Percentiles rank a stretch among this genome's conserved stretches.
These are phyloP conservation scores for Alcedo atthis DNA, from an alignment of 2,797 vertebrate species.

Conservation along the genomic window DNA sequence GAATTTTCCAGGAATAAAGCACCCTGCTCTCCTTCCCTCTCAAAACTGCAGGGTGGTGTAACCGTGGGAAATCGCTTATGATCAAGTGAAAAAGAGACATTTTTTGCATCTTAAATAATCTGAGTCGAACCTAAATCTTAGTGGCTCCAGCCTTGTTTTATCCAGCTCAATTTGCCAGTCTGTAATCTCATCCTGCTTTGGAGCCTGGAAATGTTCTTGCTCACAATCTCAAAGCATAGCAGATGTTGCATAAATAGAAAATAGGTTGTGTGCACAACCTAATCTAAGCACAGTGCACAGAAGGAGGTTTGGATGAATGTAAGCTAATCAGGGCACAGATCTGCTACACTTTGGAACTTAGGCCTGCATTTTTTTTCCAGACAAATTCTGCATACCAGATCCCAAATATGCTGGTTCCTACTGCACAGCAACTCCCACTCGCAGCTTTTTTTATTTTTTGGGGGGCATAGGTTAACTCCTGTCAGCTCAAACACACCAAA, in stretches of 20 bases:
- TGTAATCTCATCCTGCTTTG: slow-evolving; percentile 67
- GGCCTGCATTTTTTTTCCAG: not conserved
- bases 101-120: slow-evolving; percentile 57
- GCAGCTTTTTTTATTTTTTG: not conserved
- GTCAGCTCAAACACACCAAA: not conserved
- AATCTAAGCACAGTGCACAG: slow-evolving; percentile 43
- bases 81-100: not conserved
- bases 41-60: slow-evolving; percentile 19
- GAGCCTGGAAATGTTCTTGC: slow-evolving; percentile 61
- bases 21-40: slow-evolving; percentile 33
- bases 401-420: not conserved
- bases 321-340: slow-evolving; percentile 36
- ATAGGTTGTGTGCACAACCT: slow-evolving; percentile 62
- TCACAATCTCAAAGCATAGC: slow-evolving; percentile 54
- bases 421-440: not conserved
- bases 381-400: not conserved
- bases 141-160: slow-evolving; percentile 43
- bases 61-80: slow-evolving; percentile 4
- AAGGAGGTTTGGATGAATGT: slow-evolving; percentile 46
- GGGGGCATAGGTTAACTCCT: not conserved
- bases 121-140: slow-evolving; percentile 30
- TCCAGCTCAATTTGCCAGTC: slow-evolving; percentile 27
- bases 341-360: not conserved
- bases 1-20: slow-evolving; percentile 43
- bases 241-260: slow-evolving; percentile 71